Evolutionary conservation across 2,797 vertebrate genomes (phyloP).

Genomic region (Neopelma chrysocephalum): DNA sequence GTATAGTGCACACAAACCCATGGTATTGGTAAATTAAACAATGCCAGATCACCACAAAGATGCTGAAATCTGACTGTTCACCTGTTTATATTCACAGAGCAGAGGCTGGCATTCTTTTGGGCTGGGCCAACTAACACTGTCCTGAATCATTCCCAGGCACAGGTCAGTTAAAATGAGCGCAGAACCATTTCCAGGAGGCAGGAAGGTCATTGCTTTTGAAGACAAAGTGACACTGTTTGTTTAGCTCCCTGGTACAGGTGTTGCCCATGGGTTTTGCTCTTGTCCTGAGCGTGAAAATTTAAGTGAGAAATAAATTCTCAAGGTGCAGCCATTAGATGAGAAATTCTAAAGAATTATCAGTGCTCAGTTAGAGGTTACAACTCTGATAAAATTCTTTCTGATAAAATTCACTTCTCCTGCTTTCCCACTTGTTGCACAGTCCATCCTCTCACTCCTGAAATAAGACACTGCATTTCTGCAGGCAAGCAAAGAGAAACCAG

Average conservation of each 20-base stretch:
- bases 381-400: neutral
- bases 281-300: neutral
- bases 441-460: neutral
- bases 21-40: neutral
- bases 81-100: neutral
- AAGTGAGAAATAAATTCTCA: neutral
- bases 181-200: neutral
- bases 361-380: neutral
- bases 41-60: neutral
- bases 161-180: neutral
- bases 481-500: conserved; percentile 1
- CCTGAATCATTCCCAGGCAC: neutral
- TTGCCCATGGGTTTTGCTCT: neutral
- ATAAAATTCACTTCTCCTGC: neutral
- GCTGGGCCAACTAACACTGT: neutral
- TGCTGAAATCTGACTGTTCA: neutral
- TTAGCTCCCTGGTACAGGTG: neutral
- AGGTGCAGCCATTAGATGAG: neutral
- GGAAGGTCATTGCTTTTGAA: neutral
- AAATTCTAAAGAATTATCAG: neutral
- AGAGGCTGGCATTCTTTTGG: neutral
- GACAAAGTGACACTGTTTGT: neutral
- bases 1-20: neutral
- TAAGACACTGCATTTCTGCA: neutral
- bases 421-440: neutral